These are phyloP conservation scores for Diglossa cyanea DNA, from an alignment of 2,797 vertebrate genomes.

Conservation along the genomic window DNA sequence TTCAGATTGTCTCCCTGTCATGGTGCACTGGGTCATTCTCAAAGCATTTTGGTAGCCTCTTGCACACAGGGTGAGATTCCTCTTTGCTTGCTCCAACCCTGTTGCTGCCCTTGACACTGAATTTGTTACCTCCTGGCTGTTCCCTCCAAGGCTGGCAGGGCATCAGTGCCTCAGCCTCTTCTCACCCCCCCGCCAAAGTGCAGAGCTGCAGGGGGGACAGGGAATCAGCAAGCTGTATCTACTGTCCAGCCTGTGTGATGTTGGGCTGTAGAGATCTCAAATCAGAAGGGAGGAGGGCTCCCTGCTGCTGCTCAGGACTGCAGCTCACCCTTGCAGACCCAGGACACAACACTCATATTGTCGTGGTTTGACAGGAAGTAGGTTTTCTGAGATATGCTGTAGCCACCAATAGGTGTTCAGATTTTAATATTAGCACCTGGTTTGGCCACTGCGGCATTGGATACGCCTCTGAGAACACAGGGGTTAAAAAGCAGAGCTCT, in stretches of 20 bases:
- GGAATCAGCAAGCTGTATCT: not conserved
- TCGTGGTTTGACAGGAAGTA: no score
- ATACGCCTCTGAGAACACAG: no score
- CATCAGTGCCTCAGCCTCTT: not conserved
- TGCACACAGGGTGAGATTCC: not conserved
- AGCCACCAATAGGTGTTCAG: no score
- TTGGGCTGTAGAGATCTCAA: not conserved
- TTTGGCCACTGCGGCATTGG: no score
- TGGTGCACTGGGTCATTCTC: not conserved
- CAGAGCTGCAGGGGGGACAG: not conserved
- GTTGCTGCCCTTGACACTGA: not conserved
- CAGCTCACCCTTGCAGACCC: not conserved
- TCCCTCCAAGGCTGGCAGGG: not conserved
- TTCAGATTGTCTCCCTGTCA: not conserved
- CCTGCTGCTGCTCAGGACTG: not conserved
- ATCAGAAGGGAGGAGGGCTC: not conserved
- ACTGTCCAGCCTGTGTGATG: accelerated
- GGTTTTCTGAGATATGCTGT: no score
- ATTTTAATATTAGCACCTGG: no score
- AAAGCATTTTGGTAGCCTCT: not conserved
- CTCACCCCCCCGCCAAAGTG: not conserved
- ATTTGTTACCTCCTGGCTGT: not conserved
- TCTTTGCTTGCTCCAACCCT: not conserved
- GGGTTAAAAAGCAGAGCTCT: no score
- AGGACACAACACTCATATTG: not conserved